Evolutionary conservation across 2,113 vertebrate genomes (phyloP), one percentile per base, ranked within the genome.

Genomic region (Thalassoma bifasciatum): DNA sequence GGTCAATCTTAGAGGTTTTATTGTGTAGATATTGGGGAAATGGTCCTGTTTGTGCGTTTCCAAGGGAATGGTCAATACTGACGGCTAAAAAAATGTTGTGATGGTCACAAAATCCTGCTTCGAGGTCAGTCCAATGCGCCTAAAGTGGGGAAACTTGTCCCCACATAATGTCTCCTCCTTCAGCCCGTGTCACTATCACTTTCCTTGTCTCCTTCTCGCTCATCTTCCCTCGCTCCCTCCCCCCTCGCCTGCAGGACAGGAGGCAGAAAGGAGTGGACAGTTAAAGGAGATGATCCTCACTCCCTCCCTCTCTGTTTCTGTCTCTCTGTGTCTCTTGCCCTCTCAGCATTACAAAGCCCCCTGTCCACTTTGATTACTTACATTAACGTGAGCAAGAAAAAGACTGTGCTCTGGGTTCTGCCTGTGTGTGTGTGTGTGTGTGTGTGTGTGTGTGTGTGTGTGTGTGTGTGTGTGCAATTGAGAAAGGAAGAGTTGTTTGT

Each of bases 341-440:
- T 69, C 86, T 84, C 86, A 72, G 78, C 77, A 77, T 82, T 85
- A 90, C 89, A 92, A 91, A 92, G 87, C 84, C 85, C 64, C 87
- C 70, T 93, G 90, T 92, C 90, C 86, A 87, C 85, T 91, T 91
- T 87, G 81, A 92, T 92, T 92, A 92, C 82, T 91, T 90, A 90
- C 91, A 91, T 92, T 92, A 91, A 86, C 38, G 65, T 90, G 89
- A 91, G 84, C 89, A 91, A 88, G 88, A 88, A 91, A 89, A 83
- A 87, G 85, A 76, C 85, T 70, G 76, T 13, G 7, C 85, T 81
- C 58, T 62, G 63, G 73, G 68, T 73, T 66, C 30, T 12, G 34
- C 75, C 9, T 78, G 21, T 62, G 34, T 65, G 61, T 74, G 37
- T 30, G 30, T n/a, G n/a, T n/a, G n/a, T n/a, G n/a, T 62, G 56